These are phyloP conservation scores for Struthidea cinerea DNA, from an alignment of 2,113 vertebrate genomes.

Conservation along the genomic window DNA sequence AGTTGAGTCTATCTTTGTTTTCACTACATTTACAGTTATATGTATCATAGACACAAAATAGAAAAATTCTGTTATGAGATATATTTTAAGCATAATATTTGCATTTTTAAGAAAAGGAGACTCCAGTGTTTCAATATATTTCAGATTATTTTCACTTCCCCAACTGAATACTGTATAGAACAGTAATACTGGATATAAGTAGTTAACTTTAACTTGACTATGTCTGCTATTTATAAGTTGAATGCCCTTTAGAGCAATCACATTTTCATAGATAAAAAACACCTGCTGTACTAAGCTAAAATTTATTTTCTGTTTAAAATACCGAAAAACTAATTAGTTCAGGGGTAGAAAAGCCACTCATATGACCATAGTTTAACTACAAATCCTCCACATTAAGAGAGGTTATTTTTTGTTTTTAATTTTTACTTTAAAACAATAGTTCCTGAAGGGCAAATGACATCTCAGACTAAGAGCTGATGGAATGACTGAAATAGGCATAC, in stretches of 20 bases:
- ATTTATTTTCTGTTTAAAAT: neutral
- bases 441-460: neutral
- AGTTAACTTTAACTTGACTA: neutral
- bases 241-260: neutral
- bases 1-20: neutral
- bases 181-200: neutral
- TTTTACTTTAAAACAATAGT: neutral
- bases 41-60: conserved; percentile 7
- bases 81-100: conserved; percentile 19
- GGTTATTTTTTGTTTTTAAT: too few relatives aligned
- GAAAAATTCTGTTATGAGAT: neutral
- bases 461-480: neutral
- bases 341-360: neutral
- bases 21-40: neutral
- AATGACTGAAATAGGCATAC: neutral
- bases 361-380: neutral
- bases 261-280: neutral
- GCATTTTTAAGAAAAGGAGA: neutral
- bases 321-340: neutral
- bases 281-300: neutral
- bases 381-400: neutral
- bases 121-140: conserved; percentile 36
- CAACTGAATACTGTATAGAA: neutral
- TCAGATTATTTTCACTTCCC: conserved; percentile 24
- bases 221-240: neutral